Evolutionary conservation across 2,888 invertebrate genomes (phyloP), one percentile per base, ranked within the genome.

Genomic region (Diachrysia chrysitis): DNA sequence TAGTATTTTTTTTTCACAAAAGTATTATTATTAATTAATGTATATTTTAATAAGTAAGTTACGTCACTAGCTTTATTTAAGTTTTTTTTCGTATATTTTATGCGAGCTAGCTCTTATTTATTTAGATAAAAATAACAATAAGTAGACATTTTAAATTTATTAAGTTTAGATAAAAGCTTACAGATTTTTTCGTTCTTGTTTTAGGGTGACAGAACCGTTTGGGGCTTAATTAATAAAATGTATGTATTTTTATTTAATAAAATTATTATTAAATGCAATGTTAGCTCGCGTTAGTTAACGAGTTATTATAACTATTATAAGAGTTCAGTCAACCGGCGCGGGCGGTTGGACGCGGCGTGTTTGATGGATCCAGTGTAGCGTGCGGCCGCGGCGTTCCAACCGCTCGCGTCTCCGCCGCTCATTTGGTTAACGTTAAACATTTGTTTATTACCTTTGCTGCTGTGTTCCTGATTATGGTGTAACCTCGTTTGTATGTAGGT

Each of bases 381-480:
- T 16, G 16, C 37, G 17, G 42, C 23, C 25, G 19, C 58, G 58
- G 53, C 23, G 60, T 58, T 58, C 14, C 5, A 53, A 58, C 37
- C 63, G 68, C 62, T 19, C 58, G 62, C 58, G 62, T 2, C 51
- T 32, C 21, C 46, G 9, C 54, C 61, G 19, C 54, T 32, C 54
- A 63, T 72, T 85, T 83, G 79, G 80, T 84, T 85, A 84, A 84
- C 85, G 83, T 89, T 89, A 83, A 85, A 85, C 83, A 83, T 83
- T 75, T 76, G 77, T 83, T 84, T 80, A 46, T 48, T 67, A 76
- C 83, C 78, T 81, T 82, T 58, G 73, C 76, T 83, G 75, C 76
- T 84, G 79, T 84, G 84, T 85, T 86, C 84, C 84, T 85, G 81
- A 78, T 78, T 78, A 80, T 72, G 77, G 69, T 79, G 78, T 84